Evolutionary conservation across 2,797 vertebrate species (phyloP).

Genomic region (Rousettus madagascariensis): DNA sequence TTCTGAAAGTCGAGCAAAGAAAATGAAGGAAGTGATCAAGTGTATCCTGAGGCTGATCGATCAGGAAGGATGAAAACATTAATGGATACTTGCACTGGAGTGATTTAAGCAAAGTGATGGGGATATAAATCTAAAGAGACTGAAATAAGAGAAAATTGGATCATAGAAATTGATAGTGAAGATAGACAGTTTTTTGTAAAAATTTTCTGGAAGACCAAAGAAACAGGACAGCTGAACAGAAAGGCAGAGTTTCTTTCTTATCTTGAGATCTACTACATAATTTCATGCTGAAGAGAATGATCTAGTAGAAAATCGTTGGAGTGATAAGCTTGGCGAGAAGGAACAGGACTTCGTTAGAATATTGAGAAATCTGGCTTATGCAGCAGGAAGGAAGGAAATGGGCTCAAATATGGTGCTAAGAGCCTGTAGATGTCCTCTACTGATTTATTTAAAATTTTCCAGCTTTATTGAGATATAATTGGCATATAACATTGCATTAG

Average conservation of each 20-base stretch:
- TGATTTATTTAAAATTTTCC: neutral
- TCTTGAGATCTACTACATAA: neutral
- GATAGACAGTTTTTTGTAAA: neutral
- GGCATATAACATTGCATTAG: neutral
- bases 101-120: neutral
- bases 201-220: neutral
- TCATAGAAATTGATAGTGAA: neutral
- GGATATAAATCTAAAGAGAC: neutral
- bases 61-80: neutral
- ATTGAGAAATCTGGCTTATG: neutral
- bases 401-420: neutral
- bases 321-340: neutral
- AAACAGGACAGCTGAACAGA: neutral
- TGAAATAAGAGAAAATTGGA: neutral
- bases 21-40: neutral
- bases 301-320: neutral
- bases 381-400: neutral
- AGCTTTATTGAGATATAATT: neutral
- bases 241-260: neutral
- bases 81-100: neutral
- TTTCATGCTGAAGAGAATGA: neutral
- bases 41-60: neutral
- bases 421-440: neutral
- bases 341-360: neutral
- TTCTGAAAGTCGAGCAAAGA: neutral